Evolutionary conservation across 2,797 vertebrate genomes (phyloP).

Genomic region (Melanotaenia trifasciata): DNA sequence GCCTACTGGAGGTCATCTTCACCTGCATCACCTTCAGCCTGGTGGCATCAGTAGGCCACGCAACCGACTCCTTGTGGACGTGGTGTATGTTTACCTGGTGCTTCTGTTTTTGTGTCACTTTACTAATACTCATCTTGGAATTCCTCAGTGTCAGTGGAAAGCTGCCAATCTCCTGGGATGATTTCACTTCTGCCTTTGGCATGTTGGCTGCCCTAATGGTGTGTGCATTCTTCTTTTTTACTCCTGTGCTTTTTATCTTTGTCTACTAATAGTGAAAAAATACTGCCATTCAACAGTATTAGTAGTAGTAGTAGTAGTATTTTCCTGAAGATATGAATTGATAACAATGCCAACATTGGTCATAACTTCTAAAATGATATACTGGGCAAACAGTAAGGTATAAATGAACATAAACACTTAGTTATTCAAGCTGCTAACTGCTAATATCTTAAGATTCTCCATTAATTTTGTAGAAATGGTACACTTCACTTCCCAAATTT

Average conservation of each 20-base stretch:
- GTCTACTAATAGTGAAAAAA: not conserved
- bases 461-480: too few relatives aligned
- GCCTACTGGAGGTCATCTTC: slow-evolving; percentile 81
- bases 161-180: slow-evolving; percentile 88
- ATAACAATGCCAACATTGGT: too few relatives aligned
- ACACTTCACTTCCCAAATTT: too few relatives aligned
- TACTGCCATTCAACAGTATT: too few relatives aligned
- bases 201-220: slow-evolving; percentile 87
- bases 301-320: too few relatives aligned
- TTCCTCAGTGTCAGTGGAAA: slow-evolving; percentile 66
- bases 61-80: not conserved
- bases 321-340: too few relatives aligned
- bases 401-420: too few relatives aligned
- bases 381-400: too few relatives aligned
- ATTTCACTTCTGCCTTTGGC: slow-evolving; percentile 87
- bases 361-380: too few relatives aligned
- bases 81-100: slow-evolving; percentile 93
- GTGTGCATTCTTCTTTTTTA: slow-evolving; percentile 2
- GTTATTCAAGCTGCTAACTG: too few relatives aligned
- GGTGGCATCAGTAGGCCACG: slow-evolving; percentile 68
- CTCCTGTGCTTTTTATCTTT: slow-evolving; percentile 1
- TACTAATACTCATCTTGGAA: slow-evolving; percentile 85
- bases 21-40: slow-evolving; percentile 87
- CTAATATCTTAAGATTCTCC: too few relatives aligned
- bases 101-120: slow-evolving; percentile 84